phyloP scores from a whole-genome alignment of 2,888 invertebrate species.

The Criorhina ranunculi region DNA sequence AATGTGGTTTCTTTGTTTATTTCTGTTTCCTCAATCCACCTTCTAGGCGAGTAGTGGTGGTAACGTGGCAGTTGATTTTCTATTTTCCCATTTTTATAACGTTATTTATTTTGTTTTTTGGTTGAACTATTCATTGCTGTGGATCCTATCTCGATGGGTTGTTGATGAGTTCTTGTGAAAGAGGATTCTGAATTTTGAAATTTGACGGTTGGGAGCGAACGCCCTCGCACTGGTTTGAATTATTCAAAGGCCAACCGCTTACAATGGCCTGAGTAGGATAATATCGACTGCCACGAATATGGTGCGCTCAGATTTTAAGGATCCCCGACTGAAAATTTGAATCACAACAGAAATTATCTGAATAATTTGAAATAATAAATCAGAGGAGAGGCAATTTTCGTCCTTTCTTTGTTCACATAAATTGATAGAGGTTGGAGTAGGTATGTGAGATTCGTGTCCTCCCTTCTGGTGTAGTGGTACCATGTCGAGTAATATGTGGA shows the following conservation, averaged over 20 bases:
- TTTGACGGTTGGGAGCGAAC: conserved; percentile 1
- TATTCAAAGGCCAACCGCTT: conserved; percentile 15
- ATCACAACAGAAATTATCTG: conserved; percentile 48
- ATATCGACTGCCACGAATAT: conserved; percentile 8
- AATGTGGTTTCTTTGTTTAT: neutral
- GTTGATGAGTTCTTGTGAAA: neutral
- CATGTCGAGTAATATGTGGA: conserved; percentile 21
- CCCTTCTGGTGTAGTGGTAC: conserved; percentile 8
- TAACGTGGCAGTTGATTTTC: neutral
- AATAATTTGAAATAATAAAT: conserved; percentile 56
- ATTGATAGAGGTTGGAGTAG: neutral
- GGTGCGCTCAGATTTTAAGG: conserved; percentile 6
- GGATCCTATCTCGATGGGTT: conserved; percentile 1
- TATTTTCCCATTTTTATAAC: neutral
- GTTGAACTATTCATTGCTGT: conserved; percentile 2
- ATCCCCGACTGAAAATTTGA: conserved; percentile 25
- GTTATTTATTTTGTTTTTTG: neutral
- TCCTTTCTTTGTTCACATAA: conserved; percentile 19
- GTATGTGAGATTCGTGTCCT: neutral
- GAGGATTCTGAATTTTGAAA: conserved; percentile 2
- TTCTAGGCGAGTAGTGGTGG: neutral
- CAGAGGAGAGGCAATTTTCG: conserved; percentile 34
- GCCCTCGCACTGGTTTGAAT: conserved; percentile 16
- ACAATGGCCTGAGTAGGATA: neutral
- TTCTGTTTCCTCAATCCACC: neutral